Conservation (phyloP, 2,113 vertebrate genomes). For the Rhea americana region DNA sequence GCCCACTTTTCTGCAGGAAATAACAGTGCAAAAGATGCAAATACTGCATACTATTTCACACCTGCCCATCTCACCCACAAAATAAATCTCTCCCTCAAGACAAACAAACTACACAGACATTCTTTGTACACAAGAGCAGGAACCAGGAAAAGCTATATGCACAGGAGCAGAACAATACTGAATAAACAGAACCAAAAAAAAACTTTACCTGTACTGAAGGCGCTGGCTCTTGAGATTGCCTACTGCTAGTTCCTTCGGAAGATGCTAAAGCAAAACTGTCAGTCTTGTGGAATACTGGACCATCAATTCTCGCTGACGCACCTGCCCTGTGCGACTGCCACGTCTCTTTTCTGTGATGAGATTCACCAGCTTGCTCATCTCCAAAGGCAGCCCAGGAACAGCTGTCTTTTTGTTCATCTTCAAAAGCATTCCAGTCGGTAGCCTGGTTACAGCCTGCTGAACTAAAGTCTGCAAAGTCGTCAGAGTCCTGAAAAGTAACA, state of each 20-base stretch:
- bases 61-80: background rate
- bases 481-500: conserved; percentile 81
- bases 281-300: conserved; percentile 53
- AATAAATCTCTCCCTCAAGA: conserved; percentile 15
- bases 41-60: background rate
- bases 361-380: conserved; percentile 72
- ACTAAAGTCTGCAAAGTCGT: conserved; percentile 96
- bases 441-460: conserved; percentile 79
- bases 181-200: background rate
- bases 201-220: conserved; percentile 79
- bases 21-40: background rate
- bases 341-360: conserved; percentile 73
- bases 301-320: conserved; percentile 21
- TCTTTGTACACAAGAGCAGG: background rate
- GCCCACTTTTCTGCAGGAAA: background rate
- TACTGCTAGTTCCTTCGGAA: conserved; percentile 62
- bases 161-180: background rate
- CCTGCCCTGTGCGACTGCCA: conserved; percentile 77
- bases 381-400: conserved; percentile 84
- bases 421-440: conserved; percentile 86
- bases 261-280: conserved; percentile 58
- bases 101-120: conserved; percentile 40
- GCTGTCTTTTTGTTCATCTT: conserved; percentile 74
- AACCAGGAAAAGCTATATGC: background rate
- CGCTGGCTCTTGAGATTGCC: conserved; percentile 70